These are phyloP conservation scores for Heliconius hewitsoni DNA, from an alignment of 1,140 invertebrate species.

Conservation along the genomic window DNA sequence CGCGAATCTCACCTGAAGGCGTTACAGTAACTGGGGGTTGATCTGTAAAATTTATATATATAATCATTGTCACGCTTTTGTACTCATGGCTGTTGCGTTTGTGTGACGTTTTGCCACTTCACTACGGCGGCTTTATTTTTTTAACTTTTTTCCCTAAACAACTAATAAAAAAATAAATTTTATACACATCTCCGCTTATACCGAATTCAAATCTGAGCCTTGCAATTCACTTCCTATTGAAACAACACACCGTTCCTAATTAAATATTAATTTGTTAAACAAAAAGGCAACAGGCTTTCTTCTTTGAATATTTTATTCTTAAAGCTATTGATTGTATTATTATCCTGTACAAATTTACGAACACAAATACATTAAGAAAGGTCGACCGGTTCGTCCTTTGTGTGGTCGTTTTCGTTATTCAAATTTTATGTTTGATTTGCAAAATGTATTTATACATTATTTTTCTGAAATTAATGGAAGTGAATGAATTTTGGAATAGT, in stretches of 20 bases:
- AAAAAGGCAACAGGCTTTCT: not conserved
- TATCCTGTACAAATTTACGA: not conserved
- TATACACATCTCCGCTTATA: no score
- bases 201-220: not conserved
- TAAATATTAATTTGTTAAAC: not conserved
- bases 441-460: not conserved
- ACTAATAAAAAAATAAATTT: no score
- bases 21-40: conserved; percentile 38
- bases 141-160: no score
- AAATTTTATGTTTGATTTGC: not conserved
- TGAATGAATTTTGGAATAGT: no score
- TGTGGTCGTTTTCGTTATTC: not conserved
- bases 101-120: no score
- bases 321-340: not conserved
- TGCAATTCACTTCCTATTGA: not conserved
- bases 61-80: no score
- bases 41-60: not conserved
- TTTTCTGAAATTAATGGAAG: no score
- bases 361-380: not conserved
- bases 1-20: conserved; percentile 50
- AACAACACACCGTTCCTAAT: not conserved
- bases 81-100: no score
- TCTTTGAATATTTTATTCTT: not conserved
- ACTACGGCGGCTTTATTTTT: no score
- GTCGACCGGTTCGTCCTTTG: not conserved